Conservation (phyloP, 1,140 invertebrate species). For the Drosophila bocqueti region DNA sequence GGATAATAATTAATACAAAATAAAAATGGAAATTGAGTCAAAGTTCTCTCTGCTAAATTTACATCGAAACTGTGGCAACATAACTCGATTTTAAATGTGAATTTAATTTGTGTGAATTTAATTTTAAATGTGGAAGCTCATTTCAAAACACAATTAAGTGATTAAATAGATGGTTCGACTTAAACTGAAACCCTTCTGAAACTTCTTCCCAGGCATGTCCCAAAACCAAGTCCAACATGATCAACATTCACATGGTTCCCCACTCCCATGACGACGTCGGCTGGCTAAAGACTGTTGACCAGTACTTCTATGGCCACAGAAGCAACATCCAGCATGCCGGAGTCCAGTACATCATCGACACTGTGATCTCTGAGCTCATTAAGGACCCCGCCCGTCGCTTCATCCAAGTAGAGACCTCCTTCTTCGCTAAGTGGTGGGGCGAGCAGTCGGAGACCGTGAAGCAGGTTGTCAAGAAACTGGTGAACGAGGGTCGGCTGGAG, state of each 20-base stretch:
- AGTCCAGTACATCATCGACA: constrained; percentile 96
- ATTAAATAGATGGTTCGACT: too few relatives aligned
- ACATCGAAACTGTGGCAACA: too few relatives aligned
- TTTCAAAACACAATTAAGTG: background rate
- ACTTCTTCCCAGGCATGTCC: constrained; percentile 85
- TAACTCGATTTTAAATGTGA: background rate
- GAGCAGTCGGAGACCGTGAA: constrained; percentile 89
- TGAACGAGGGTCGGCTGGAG: constrained; percentile 92
- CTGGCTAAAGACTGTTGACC: constrained; percentile 97
- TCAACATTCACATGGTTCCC: constrained; percentile 94
- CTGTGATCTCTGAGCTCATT: constrained; percentile 92
- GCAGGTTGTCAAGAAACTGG: constrained; percentile 87
- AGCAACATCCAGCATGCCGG: constrained; percentile 91
- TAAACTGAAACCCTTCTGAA: background rate
- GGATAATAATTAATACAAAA: background rate
- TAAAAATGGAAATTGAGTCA: background rate
- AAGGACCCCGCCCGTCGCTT: constrained; percentile 90
- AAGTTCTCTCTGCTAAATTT: background rate
- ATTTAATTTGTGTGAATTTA: too few relatives aligned
- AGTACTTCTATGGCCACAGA: constrained; percentile 94
- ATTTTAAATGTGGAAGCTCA: background rate
- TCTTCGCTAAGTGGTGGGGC: constrained; percentile 97
- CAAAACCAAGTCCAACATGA: constrained; percentile 87
- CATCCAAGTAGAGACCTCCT: constrained; percentile 93
- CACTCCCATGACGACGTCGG: constrained; percentile 96